Conservation (phyloP, 2,888 invertebrate species). For the Aphelenchoides bicaudatus region DNA sequence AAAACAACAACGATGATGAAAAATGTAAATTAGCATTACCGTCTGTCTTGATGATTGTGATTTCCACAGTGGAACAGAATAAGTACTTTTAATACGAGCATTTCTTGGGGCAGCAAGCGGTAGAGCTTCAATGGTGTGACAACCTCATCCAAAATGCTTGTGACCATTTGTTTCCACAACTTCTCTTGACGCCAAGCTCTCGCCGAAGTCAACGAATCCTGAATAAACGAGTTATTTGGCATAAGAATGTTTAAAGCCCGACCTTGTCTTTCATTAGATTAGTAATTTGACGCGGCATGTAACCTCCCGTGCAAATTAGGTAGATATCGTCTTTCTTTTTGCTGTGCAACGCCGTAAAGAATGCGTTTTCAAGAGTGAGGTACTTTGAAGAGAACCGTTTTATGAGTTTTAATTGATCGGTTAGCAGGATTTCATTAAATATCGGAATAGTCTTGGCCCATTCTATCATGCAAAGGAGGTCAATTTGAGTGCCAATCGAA, state of each 20-base stretch:
- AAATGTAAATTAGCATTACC: background rate
- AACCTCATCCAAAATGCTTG: constrained; percentile 52
- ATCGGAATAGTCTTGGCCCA: constrained; percentile 96
- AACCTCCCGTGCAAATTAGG: constrained; percentile 53
- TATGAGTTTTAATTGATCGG: constrained; percentile 74
- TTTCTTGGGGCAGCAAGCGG: constrained; percentile 44
- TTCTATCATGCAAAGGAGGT: constrained; percentile 86
- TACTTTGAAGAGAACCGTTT: constrained; percentile 50
- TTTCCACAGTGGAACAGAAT: constrained; percentile 50
- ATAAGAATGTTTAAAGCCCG: background rate
- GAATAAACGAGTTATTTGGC: constrained; percentile 19
- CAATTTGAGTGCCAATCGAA: constrained; percentile 35
- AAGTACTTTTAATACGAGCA: constrained; percentile 50
- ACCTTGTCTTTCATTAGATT: constrained; percentile 28
- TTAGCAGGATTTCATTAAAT: constrained; percentile 81
- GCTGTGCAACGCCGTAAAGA: constrained; percentile 42
- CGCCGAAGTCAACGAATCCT: constrained; percentile 44
- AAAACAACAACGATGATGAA: background rate
- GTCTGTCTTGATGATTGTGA: constrained; percentile 29
- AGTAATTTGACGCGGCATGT: constrained; percentile 51
- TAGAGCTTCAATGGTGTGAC: constrained; percentile 44
- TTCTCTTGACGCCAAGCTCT: constrained; percentile 55
- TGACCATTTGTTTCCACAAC: constrained; percentile 53
- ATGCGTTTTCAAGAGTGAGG: constrained; percentile 49
- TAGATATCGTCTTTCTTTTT: constrained; percentile 45